Base-by-base conservation (phyloP, 1,140 invertebrate genomes). In the Oreohelix idahoensis region DNA sequence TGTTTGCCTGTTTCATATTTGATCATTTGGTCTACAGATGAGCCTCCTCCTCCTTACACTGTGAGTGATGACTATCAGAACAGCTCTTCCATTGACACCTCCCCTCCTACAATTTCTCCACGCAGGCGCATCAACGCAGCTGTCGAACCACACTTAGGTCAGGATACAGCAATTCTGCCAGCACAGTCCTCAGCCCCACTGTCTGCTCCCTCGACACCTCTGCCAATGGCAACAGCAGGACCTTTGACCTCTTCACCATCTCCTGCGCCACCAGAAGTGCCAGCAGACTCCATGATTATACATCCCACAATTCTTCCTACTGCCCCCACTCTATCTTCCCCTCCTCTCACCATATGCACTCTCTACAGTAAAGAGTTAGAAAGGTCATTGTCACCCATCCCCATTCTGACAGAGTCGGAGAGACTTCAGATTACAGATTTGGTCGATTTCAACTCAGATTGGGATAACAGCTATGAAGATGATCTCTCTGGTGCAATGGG, bases 1-100 rank as follows among this genome's bases (percentile, higher is more conserved):
- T 53, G 26, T 5, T 66, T 45, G 36, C n/a, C 8, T 66, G 42
- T 45, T 45, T 15, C 15, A 45, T n/a, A 35, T 73, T n/a, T 70
- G 36, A n/a, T 23, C 32, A 23, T 74, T 70, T 53, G n/a, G n/a
- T 71, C 63, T 79, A 39, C 58, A 84, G 83, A 51, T 53, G 87
- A 88, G 63, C 85, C 87, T 0, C 86, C 86, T 11, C 87, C 85
- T 45, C 86, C 87, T 1, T 86, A 86, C 58, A 78, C 85, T 49
- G 71, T 79, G 26, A 74, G 29, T 4, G 82, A 84, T 15, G 75
- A 82, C 26, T 5, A 32, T n/a, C 32, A 45, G 71, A 36, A 38
- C 81, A 26, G 51, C 39, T 49, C 71, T 74, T 69, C 71, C 73
- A 49, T 51, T 51, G 4, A 29, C 51, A 42, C 38, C 17, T 53